Evolutionary conservation across 2,113 vertebrate species (phyloP), one percentile per base, ranked within the genome.

Genomic region (Myrmecophaga tridactyla): DNA sequence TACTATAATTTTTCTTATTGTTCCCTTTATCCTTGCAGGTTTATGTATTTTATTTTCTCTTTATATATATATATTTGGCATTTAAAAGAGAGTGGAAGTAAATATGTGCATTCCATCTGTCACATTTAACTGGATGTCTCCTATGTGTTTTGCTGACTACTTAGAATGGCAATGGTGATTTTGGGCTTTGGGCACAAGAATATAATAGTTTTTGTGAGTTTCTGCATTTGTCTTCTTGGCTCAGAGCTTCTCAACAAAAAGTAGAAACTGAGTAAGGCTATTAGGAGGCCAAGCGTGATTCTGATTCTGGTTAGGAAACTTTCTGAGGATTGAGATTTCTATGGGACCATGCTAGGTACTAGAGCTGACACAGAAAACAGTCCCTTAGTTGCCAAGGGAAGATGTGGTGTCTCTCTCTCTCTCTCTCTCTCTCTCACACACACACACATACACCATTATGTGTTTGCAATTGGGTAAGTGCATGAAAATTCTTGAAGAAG

Each of bases 131-230:
- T 27, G 65, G 77, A n/a, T 36, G 15, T 58, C 48, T 70, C 20
- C 39, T 88, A 10, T 0, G 51, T 34, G 17, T 77, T 48, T 88
- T 72, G 81, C 51, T 73, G 48, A 88, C 39, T 29, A 73, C 17
- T 96, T 90, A 90, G 86, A 89, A 90, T 88, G 69, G 23, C 43
- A 90, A 29, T 70, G 82, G 31, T 88, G 34, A 56, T 73, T 82
- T 78, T 41, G 60, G 41, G 14, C 17, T 95, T 80, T 60, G 20
- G 41, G 73, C 18, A 58, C 41, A 92, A 56, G 85, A 76, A 92
- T 56, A 60, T 41, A 51, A 58, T n/a, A 36, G 48, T 62, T 70
- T 60, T 56, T 73, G 36, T 93, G 77, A 73, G 36, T 69, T 27
- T 48, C 43, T 76, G 27, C 29, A 34, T 39, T 76, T 48, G 39